Conservation (phyloP, 1,140 invertebrate genomes). For the Drosophila malerkotliana region DNA sequence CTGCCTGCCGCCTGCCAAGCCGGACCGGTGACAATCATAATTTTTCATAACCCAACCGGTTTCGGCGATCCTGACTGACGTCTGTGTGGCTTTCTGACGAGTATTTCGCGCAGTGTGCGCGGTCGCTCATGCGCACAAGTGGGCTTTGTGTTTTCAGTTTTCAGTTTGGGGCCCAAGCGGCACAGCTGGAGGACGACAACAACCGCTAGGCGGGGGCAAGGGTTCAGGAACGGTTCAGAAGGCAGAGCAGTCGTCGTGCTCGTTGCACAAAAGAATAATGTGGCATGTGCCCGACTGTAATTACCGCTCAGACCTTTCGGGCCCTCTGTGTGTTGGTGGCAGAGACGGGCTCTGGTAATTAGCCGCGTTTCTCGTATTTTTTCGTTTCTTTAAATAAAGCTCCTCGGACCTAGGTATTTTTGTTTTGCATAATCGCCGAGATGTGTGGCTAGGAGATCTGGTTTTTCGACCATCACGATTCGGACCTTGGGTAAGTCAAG, state of each 20-base stretch:
- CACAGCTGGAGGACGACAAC: constrained; percentile 5
- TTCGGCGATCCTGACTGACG: constrained; percentile 64
- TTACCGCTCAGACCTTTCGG: constrained; percentile 46
- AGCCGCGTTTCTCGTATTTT: constrained; percentile 60
- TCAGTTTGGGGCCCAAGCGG: background rate
- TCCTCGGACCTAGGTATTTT: constrained; percentile 65
- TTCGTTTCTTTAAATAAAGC: constrained; percentile 44
- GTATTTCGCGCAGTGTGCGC: constrained; percentile 21
- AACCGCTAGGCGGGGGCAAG: constrained; percentile 47
- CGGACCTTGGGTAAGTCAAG: background rate
- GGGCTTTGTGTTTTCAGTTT: constrained; percentile 33
- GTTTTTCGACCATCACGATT: constrained; percentile 60
- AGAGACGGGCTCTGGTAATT: constrained; percentile 62
- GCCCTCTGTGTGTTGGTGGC: constrained; percentile 2
- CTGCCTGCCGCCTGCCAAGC: constrained; percentile 8
- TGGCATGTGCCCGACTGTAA: constrained; percentile 74
- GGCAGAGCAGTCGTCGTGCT: constrained; percentile 48
- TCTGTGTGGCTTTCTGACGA: constrained; percentile 62
- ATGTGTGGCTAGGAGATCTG: constrained; percentile 25
- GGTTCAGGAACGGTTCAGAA: constrained; percentile 21
- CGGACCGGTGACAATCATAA: constrained; percentile 78
- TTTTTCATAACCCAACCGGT: constrained; percentile 80
- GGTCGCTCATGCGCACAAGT: constrained; percentile 76
- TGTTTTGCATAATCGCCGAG: constrained; percentile 63
- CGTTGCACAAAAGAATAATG: constrained; percentile 82